Conservation (phyloP, 2,888 invertebrate species). For the Desoria tigrina region DNA sequence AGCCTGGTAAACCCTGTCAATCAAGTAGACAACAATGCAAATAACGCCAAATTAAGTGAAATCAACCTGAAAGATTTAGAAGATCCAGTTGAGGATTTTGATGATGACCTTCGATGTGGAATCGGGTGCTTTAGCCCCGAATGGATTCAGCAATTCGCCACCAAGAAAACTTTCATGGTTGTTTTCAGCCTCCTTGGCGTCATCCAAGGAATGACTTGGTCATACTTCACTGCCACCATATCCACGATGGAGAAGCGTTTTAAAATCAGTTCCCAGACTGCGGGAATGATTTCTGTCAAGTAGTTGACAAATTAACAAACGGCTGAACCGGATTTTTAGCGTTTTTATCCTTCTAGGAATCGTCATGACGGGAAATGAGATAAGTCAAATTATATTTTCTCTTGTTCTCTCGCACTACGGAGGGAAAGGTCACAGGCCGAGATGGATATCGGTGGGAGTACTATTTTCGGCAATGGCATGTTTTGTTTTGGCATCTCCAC, state of each 20-base stretch:
- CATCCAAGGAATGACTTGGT: conserved; percentile 68
- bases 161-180: conserved; percentile 64
- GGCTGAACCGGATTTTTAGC: neutral
- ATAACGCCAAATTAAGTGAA: neutral
- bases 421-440: conserved; percentile 86
- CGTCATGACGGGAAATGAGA: conserved; percentile 1
- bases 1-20: neutral
- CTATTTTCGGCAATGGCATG: conserved; percentile 81
- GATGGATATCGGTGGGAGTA: conserved; percentile 93
- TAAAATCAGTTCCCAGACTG: conserved; percentile 70
- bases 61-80: conserved; percentile 5
- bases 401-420: conserved; percentile 72
- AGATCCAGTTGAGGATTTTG: neutral
- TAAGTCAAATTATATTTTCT: conserved; percentile 3
- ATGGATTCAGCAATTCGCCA: conserved; percentile 58
- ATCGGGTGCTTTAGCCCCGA: conserved; percentile 37
- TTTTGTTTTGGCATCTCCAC: conserved; percentile 82
- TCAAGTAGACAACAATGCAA: conserved; percentile 2
- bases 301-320: conserved; percentile 46
- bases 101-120: conserved; percentile 26
- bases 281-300: conserved; percentile 63
- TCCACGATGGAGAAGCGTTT: conserved; percentile 71
- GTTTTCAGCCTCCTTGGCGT: conserved; percentile 70
- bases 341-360: neutral
- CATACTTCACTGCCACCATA: conserved; percentile 68